Percentiles rank a stretch among this genome's conserved stretches.
Evolutionary conservation across 2,797 vertebrate genomes (phyloP).

Genomic region (Sebastes itinus): DNA sequence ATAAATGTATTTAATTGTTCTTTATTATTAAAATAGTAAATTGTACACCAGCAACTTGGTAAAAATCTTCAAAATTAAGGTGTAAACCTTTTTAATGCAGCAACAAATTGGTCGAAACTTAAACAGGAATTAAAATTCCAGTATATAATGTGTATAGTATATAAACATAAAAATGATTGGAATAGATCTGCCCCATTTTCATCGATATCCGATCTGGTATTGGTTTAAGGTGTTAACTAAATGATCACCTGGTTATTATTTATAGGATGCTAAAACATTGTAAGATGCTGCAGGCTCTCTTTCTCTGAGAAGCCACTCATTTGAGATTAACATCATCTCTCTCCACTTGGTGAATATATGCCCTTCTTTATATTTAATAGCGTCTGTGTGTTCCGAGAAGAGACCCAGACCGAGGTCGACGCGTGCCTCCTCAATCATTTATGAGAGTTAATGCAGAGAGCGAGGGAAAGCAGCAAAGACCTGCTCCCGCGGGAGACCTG

Average conservation of each 20-base stretch:
- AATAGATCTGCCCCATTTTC: too few relatives aligned
- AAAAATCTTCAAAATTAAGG: too few relatives aligned
- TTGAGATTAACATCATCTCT: background rate
- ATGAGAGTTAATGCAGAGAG: constrained; percentile 68
- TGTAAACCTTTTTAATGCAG: too few relatives aligned
- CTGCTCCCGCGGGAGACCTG: constrained; percentile 39
- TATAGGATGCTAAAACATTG: background rate
- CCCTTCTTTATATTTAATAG: constrained; percentile 54
- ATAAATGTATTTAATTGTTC: too few relatives aligned
- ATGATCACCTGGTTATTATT: background rate
- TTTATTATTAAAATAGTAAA: too few relatives aligned
- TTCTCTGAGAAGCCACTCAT: background rate
- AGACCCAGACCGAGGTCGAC: constrained; percentile 4
- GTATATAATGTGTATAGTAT: too few relatives aligned
- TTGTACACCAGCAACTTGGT: too few relatives aligned
- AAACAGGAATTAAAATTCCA: too few relatives aligned
- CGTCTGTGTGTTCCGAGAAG: constrained; percentile 7
- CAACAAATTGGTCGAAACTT: too few relatives aligned
- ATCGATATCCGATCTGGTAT: too few relatives aligned
- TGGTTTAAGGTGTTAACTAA: background rate
- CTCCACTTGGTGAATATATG: background rate
- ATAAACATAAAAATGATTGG: too few relatives aligned
- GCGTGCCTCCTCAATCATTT: constrained; percentile 64
- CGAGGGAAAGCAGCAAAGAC: constrained; percentile 33
- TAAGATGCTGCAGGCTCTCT: background rate